Evolutionary conservation across 1,140 invertebrate genomes (phyloP), one percentile per base, ranked within the genome.

Genomic region (Anoplophora glabripennis): DNA sequence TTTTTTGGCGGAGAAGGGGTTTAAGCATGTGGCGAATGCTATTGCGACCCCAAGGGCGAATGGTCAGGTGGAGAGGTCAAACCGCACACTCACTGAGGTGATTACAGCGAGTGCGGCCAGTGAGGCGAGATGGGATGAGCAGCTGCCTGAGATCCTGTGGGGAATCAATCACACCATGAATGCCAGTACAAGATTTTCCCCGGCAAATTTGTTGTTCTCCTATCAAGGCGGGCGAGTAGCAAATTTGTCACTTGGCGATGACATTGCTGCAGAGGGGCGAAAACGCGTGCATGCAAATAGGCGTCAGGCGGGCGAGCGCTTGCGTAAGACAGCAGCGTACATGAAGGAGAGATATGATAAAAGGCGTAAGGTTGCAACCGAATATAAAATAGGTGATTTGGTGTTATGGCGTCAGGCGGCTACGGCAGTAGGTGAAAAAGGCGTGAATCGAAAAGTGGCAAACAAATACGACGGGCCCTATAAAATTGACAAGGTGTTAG

Each of bases 21-120:
- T 73, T n/a, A 53, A 59, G 7, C 69, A 70, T 38, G 57, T 65
- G 0, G 12, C 52, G 9, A 69, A 72, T n/a, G 70, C 68, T 7
- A 67, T 71, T 12, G 73, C 68, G 3, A 67, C 72, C n/a, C 70
- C 72, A 7, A 51, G 69, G 11, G 65, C 65, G 1, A 74, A 75
- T 52, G 71, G 69, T 0, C 69, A 72, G 57, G 63, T 68, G 4
- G 72, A 73, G 57, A 41, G 68, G 8, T 53, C 63, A 1, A 74
- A 75, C 37, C 14, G 53, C n/a, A 60, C 56, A 11, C 49, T 70
- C 1, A 17, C 61, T n/a, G 36, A 56, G 11, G 53, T 47, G 21
- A 12, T 64, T 17, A 36, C 55, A 4, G 49, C 55, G 5, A 59
- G n/a, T 28, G 58, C 61, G 7, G 49, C 38, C 8, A 44, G 61